Conservation (phyloP, 2,888 invertebrate species). For the Drosophila mimetica region DNA sequence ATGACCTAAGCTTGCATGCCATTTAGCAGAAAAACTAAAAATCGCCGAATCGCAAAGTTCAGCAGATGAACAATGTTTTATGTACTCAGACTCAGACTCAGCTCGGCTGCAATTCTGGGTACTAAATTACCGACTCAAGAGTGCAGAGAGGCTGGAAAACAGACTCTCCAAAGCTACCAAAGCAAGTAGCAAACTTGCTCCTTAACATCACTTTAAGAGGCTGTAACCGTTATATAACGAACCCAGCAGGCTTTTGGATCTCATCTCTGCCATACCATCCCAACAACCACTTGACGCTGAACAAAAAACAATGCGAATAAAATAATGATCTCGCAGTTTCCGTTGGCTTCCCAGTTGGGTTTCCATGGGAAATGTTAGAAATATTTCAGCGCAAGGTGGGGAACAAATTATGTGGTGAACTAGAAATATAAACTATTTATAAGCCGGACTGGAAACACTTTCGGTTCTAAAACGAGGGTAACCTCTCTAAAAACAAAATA, state of each 20-base stretch:
- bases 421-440: background rate
- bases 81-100: slow-evolving; percentile 17
- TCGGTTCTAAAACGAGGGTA: background rate
- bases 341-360: slow-evolving; percentile 14
- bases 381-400: background rate
- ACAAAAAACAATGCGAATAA: slow-evolving; percentile 21
- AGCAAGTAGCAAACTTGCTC: slow-evolving; percentile 32
- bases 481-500: background rate
- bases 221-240: slow-evolving; percentile 72
- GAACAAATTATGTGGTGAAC: background rate
- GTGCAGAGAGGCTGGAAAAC: slow-evolving; percentile 1
- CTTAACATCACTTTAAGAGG: slow-evolving; percentile 64
- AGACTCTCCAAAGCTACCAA: slow-evolving; percentile 5
- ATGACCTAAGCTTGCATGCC: slow-evolving; percentile 44
- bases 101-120: slow-evolving; percentile 23
- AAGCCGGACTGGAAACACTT: slow-evolving; percentile 5
- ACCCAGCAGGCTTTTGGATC: slow-evolving; percentile 56
- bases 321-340: slow-evolving; percentile 39
- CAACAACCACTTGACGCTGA: slow-evolving; percentile 19
- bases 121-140: slow-evolving; percentile 29
- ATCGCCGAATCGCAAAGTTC: slow-evolving; percentile 52
- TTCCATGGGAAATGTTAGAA: slow-evolving; percentile 16
- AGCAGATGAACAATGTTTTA: slow-evolving; percentile 55
- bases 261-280: background rate
- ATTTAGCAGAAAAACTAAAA: slow-evolving; percentile 29